phyloP scores from a whole-genome alignment of 2,113 vertebrate genomes.

The Haliaeetus leucogaster region DNA sequence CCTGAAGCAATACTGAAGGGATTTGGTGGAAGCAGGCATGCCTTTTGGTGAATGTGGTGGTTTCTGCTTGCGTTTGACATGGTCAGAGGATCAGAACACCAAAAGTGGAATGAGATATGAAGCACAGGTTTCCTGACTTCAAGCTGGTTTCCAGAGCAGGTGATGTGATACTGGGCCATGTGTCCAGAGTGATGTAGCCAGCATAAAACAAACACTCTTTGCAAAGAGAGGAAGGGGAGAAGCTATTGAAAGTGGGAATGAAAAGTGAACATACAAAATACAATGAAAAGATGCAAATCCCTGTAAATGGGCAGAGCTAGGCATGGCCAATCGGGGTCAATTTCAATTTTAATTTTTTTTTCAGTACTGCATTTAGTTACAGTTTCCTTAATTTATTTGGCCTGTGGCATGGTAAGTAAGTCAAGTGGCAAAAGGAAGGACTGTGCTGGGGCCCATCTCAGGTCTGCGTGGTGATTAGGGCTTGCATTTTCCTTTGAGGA shows the following conservation, averaged over 20 bases:
- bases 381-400: not conserved
- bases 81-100: not conserved
- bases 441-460: not conserved
- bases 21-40: not conserved
- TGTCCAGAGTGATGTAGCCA: not conserved
- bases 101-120: not conserved
- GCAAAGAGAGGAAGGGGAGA: not conserved
- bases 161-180: rapidly evolving
- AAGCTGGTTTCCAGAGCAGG: not conserved
- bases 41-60: not conserved
- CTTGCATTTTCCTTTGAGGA: not conserved
- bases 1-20: not conserved
- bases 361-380: not conserved
- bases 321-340: not conserved
- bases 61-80: not conserved
- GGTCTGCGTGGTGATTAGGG: not conserved
- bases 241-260: not conserved
- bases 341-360: not conserved
- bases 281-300: not conserved
- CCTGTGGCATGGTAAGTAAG: not conserved
- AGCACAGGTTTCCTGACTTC: not conserved
- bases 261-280: not conserved
- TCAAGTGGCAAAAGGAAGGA: not conserved
- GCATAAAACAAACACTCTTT: not conserved
- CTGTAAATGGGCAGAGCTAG: not conserved